Evolutionary conservation across 1,140 invertebrate genomes (phyloP), one percentile per base, ranked within the genome.

Genomic region (Cylas formicarius): DNA sequence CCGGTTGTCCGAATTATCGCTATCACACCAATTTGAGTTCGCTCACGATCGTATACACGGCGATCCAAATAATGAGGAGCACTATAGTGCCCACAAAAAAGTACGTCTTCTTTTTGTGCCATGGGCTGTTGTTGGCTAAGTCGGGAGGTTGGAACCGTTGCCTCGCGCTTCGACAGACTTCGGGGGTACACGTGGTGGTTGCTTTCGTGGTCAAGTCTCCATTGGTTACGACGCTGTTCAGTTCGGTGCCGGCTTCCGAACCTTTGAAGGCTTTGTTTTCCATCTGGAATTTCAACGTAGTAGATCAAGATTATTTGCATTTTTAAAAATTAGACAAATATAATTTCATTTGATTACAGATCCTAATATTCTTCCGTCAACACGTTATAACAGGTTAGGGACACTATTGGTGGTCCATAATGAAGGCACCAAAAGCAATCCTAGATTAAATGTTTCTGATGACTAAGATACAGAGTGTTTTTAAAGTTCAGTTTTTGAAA

Each of bases 101-200:
- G 21, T 70, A 51, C 0, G 70, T 72, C 44, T 74, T 74, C 4
- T 67, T 61, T 3, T 53, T 49, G 29, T 74, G 68, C 72, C 72
- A 74, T 1, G 72, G 71, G 35, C 65, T 71, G 34, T 70, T 69
- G 24, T 68, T 67, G 3, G 55, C 48, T n/a, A 65, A 43, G 44
- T 65, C 57, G 2, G 60, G 58, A 2, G 60, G 53, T 31, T 52
- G 55, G 31, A 54, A 61, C 21, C 51, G 50, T 29, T 56, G 57
- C 35, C 63, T 48, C 9, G 60, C 58, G 6, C 51, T 37, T 40
- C 56, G 45, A 37, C 63, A 65, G 27, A 61, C 58, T 44, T 62
- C 53, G 9, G 60, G 58, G 11, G 48, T 53, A 32, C 63, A 65
- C 17, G 57, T 53, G 7, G 50, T 55, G 3, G 52, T 52, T 3